These are phyloP conservation scores for Drosophila limbata DNA, from an alignment of 2,888 invertebrate species.

Conservation along the genomic window DNA sequence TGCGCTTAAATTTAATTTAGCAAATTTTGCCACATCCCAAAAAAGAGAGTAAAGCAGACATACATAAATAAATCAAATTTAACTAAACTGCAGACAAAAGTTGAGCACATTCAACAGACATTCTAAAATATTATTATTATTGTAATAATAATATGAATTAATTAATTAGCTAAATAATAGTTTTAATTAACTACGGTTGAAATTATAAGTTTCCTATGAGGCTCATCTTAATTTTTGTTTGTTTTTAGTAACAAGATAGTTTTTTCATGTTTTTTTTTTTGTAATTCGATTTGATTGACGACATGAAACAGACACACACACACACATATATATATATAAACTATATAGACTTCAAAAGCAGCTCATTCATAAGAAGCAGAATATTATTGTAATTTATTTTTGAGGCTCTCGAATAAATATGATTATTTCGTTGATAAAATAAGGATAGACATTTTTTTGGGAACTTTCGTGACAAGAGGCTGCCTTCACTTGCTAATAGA, in stretches of 20 bases:
- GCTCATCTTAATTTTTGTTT: constrained; percentile 81
- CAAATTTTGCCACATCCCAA: constrained; percentile 59
- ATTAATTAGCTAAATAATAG: constrained; percentile 77
- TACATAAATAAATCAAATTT: constrained; percentile 24
- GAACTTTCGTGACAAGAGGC: constrained; percentile 38
- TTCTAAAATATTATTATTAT: constrained; percentile 5
- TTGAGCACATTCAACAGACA: constrained; percentile 6
- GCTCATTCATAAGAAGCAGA: constrained; percentile 22
- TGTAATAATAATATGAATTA: constrained; percentile 29
- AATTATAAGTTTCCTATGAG: constrained; percentile 85
- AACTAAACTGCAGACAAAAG: constrained; percentile 20
- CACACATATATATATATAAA: constrained; percentile 11
- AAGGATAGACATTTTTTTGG: background rate
- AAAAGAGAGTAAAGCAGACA: constrained; percentile 20
- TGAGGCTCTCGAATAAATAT: constrained; percentile 20
- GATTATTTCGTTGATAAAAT: background rate
- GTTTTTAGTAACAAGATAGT: constrained; percentile 23
- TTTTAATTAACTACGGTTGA: constrained; percentile 83
- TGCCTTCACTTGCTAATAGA: constrained; percentile 46
- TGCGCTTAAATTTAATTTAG: constrained; percentile 63
- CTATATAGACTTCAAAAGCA: constrained; percentile 26
- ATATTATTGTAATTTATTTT: constrained; percentile 9
- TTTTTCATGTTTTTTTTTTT: constrained; percentile 42
- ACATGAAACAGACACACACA: constrained; percentile 9
- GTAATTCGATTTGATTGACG: constrained; percentile 12